These are phyloP conservation scores for Sylvicola fuscatus DNA, from an alignment of 2,888 invertebrate genomes.

Conservation along the genomic window DNA sequence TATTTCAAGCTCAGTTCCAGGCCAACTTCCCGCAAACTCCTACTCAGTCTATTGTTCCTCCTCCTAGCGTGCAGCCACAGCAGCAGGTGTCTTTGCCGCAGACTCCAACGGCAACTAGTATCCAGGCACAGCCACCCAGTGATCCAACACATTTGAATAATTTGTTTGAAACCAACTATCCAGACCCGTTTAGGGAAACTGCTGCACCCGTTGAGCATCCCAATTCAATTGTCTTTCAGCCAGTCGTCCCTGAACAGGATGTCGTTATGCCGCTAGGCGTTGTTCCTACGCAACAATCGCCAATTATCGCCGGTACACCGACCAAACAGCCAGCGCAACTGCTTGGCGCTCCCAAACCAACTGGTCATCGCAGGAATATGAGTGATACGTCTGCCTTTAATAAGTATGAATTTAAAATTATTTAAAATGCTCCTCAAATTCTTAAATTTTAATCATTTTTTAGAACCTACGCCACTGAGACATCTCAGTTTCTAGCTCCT, in stretches of 20 bases:
- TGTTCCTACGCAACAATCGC: not conserved
- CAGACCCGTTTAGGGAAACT: conserved; percentile 45
- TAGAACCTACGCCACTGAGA: conserved; percentile 53
- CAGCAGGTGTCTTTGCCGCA: conserved; percentile 4
- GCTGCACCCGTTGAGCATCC: not conserved
- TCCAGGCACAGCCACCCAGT: conserved; percentile 3
- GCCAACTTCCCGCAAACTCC: conserved; percentile 21
- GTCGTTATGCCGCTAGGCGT: conserved; percentile 8
- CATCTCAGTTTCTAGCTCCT: conserved; percentile 51
- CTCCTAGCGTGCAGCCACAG: conserved; percentile 8
- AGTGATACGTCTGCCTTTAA: conserved; percentile 69
- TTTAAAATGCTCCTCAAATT: conserved; percentile 5
- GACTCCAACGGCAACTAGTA: conserved; percentile 3
- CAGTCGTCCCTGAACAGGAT: conserved; percentile 6
- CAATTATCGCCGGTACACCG: conserved; percentile 12
- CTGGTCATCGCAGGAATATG: conserved; percentile 54
- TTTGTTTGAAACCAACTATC: conserved; percentile 44
- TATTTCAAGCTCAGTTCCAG: conserved; percentile 22
- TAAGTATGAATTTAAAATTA: conserved; percentile 32
- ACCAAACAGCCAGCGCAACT: conserved; percentile 15
- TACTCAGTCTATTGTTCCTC: conserved; percentile 1
- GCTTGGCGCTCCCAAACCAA: conserved; percentile 18
- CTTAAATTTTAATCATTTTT: conserved; percentile 12
- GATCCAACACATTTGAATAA: conserved; percentile 29
- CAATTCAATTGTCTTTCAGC: not conserved